Base-by-base conservation (phyloP, 2,888 invertebrate genomes). In the Osmoderma eremita region DNA sequence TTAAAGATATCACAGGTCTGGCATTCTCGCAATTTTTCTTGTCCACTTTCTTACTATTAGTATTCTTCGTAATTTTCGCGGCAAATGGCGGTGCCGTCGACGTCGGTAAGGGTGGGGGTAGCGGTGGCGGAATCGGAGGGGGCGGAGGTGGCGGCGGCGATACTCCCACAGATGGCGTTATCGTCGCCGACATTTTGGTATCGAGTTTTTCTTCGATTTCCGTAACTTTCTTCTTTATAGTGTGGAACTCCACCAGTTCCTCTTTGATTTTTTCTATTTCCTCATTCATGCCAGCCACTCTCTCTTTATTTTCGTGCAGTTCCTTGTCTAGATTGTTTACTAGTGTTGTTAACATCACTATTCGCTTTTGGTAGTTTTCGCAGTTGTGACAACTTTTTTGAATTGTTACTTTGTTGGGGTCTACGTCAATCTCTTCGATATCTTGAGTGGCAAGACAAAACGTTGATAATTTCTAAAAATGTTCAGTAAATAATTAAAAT, bases 1-100 rank as follows among this genome's bases (percentile, higher is more conserved):
- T 80, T 48, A 81, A 68, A n/a, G 79, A 80, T 65, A 82, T 82
- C 3, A 77, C 71, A 0, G 82, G 82, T 41, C 81, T 69, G 10
- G 70, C 67, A 38, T 75, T 73, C 12, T 75, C 74, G n/a, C 67
- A 62, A 4, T 49, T 54, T 20, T 69, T 64, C 15, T 45, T 67
- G 17, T 69, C 38, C 20, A 73, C 73, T 58, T 75, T 77, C 63
- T 71, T 74, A 6, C 50, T 56, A 15, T 61, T 38, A 36, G 65
- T 71, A 15, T 48, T 56, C 36, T 56, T 58, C 13, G 63, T 18
- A 42, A 53, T 65, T 38, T 62, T 70, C 24, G 64, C 48, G 30
- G 48, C 53, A 1, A 39, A 50, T 6, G 50, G 24, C 4, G 53
- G 45, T 36, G 38, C 53, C 1, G 68, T 67, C 8, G 71, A 69